Conservation (phyloP, 2,797 vertebrate species). For the Chaenodraco wilsoni region DNA sequence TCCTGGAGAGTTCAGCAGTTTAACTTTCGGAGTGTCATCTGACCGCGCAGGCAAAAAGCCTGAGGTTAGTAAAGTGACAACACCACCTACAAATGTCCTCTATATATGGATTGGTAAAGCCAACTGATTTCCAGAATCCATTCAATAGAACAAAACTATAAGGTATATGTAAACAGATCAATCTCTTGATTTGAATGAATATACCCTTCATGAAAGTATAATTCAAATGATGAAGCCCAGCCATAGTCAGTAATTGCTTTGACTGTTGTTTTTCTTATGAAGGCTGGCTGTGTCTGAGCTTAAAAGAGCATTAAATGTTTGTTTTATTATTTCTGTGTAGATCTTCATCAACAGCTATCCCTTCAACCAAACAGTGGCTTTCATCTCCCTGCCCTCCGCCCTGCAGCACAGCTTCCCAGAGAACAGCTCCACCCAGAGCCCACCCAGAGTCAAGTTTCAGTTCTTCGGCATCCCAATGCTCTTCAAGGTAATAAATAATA, state of each 20-base stretch:
- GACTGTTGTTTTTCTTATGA: background rate
- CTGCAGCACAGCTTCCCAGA: constrained; percentile 79
- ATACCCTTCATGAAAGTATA: no score
- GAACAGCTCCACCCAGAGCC: constrained; percentile 33
- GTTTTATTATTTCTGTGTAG: constrained; percentile 67
- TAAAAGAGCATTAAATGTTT: no score
- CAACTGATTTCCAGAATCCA: no score
- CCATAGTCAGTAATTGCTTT: background rate
- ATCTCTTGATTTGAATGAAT: background rate
- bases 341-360: constrained; percentile 82
- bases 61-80: constrained; percentile 77
- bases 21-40: constrained; percentile 86
- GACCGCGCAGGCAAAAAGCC: constrained; percentile 68
- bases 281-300: background rate
- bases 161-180: background rate
- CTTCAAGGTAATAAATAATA: constrained; percentile 82
- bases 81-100: background rate
- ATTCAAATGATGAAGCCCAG: no score
- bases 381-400: constrained; percentile 86
- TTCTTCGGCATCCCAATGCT: constrained; percentile 86
- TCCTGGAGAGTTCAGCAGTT: constrained; percentile 75
- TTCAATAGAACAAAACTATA: background rate
- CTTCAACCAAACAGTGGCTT: constrained; percentile 80
- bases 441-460: constrained; percentile 87
- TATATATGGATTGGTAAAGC: no score